phyloP scores from a whole-genome alignment of 1,140 invertebrate genomes.

The Doryteuthis pealeii region DNA sequence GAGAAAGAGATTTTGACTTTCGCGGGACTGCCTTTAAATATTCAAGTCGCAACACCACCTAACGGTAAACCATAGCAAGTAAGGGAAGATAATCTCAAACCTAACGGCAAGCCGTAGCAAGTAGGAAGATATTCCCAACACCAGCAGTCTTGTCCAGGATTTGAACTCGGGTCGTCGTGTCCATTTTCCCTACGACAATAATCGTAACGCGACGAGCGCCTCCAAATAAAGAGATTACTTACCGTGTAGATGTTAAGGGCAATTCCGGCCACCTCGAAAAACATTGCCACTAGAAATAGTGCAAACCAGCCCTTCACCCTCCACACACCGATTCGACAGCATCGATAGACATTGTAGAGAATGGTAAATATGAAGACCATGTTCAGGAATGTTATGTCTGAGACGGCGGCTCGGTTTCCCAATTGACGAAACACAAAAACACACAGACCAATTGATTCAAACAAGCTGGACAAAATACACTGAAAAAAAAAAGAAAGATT shows the following conservation, averaged over 20 bases:
- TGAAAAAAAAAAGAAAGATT: constrained; percentile 22
- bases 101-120: too few species aligned
- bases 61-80: too few species aligned
- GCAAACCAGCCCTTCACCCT: not conserved
- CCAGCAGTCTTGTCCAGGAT: too few species aligned
- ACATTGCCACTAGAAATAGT: not conserved
- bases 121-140: too few species aligned
- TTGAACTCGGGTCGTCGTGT: too few species aligned
- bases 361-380: constrained; percentile 22
- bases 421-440: constrained; percentile 24
- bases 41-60: too few species aligned
- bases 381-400: constrained; percentile 16
- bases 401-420: not conserved
- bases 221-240: too few species aligned
- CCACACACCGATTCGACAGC: not conserved
- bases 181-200: too few species aligned
- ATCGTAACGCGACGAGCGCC: too few species aligned
- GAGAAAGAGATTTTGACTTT: too few species aligned
- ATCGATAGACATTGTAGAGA: not conserved
- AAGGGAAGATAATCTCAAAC: too few species aligned
- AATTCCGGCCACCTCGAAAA: constrained; percentile 10
- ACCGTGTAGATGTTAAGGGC: not conserved
- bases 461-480: constrained; percentile 19
- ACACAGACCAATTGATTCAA: constrained; percentile 27
- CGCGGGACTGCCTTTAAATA: too few species aligned